These are phyloP conservation scores for Mastomys coucha DNA, from an alignment of 2,113 vertebrate genomes.

Conservation along the genomic window DNA sequence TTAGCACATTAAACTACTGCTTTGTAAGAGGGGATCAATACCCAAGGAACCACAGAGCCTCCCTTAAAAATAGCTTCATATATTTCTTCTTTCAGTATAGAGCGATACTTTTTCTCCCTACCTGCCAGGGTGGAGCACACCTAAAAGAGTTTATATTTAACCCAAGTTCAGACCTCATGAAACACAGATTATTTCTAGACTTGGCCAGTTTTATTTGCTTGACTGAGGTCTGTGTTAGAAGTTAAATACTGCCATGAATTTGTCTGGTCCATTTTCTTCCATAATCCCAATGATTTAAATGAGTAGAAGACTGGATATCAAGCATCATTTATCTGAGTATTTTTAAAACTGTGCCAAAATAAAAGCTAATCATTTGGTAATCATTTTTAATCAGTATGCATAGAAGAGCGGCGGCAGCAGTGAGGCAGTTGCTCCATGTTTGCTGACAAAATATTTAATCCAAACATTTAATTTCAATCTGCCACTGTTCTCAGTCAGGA, in stretches of 20 bases:
- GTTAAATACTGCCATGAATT: conserved; percentile 61
- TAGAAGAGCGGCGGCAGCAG: conserved; percentile 86
- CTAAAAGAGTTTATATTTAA: conserved; percentile 74
- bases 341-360: conserved; percentile 87
- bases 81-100: conserved; percentile 72
- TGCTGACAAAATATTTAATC: conserved; percentile 93
- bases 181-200: conserved; percentile 49
- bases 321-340: conserved; percentile 85
- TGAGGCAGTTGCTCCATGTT: conserved; percentile 90
- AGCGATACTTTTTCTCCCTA: conserved; percentile 16
- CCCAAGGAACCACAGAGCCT: not conserved
- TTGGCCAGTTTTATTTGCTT: conserved; percentile 58
- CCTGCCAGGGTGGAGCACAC: conserved; percentile 56
- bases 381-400: conserved; percentile 90
- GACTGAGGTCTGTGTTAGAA: conserved; percentile 44
- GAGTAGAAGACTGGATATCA: conserved; percentile 80
- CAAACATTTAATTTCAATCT: conserved; percentile 94
- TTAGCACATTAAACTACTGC: conserved; percentile 62
- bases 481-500: conserved; percentile 91
- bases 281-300: conserved; percentile 70
- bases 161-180: conserved; percentile 62
- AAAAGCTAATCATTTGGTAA: conserved; percentile 88
- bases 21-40: conserved; percentile 69
- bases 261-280: conserved; percentile 61
- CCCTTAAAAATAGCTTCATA: conserved; percentile 67